Percentiles rank a stretch among this genome's conserved stretches.
Evolutionary conservation across 1,140 invertebrate species (phyloP).

Genomic region (Vanessa atalanta): DNA sequence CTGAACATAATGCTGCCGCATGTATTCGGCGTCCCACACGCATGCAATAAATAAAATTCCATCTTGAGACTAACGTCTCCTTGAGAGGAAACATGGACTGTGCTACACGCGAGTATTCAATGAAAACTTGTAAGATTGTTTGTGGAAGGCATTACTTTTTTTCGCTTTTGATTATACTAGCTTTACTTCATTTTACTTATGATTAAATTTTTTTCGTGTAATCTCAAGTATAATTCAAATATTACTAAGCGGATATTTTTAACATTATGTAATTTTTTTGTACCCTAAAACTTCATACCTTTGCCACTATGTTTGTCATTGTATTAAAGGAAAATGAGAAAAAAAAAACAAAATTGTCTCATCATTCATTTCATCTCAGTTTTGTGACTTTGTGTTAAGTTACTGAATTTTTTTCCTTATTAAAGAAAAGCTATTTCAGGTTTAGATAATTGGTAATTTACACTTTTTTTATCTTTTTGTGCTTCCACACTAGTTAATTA

Average conservation of each 20-base stretch:
- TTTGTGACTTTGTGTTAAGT: background rate
- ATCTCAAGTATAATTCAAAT: no score
- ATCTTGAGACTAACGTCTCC: no score
- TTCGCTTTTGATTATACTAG: no score
- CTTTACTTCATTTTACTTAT: no score
- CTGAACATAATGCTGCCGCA: no score
- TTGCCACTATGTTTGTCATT: background rate
- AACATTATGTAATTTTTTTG: background rate
- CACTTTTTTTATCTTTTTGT: background rate
- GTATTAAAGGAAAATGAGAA: background rate
- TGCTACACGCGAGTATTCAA: no score
- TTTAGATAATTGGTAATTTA: background rate
- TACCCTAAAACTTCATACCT: background rate
- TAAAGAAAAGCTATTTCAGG: background rate
- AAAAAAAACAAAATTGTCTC: constrained; percentile 3
- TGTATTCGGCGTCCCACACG: no score
- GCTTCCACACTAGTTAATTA: background rate
- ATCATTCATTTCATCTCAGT: background rate
- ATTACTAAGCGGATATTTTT: background rate
- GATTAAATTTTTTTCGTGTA: no score
- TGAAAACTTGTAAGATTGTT: no score
- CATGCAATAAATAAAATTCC: no score
- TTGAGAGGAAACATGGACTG: no score
- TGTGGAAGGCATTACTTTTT: no score
- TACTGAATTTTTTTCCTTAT: background rate